Percentiles rank a stretch among this genome's conserved stretches.
Conservation (phyloP, 2,888 invertebrate genomes). For the Sthenelais limicola region DNA sequence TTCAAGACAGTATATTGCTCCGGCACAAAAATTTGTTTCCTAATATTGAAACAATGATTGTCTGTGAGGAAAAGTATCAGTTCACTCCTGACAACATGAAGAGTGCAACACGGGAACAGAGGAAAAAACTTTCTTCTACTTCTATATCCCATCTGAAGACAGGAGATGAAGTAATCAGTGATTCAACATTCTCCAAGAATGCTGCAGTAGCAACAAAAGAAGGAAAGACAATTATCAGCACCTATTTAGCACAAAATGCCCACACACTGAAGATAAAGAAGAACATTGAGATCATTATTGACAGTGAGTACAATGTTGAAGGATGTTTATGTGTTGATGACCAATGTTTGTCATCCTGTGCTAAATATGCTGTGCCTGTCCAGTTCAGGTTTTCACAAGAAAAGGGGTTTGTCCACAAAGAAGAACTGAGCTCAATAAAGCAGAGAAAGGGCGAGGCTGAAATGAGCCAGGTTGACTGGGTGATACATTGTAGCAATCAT, state of each 20-base stretch:
- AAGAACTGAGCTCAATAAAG: neutral
- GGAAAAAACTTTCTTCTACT: neutral
- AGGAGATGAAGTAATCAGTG: neutral
- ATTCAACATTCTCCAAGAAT: neutral
- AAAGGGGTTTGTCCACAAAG: neutral
- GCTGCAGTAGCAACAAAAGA: neutral
- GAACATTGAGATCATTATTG: neutral
- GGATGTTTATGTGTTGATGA: neutral
- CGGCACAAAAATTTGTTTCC: neutral
- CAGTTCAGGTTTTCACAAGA: neutral
- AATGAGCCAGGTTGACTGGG: conserved; percentile 11
- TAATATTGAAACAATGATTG: neutral
- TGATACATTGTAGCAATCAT: neutral
- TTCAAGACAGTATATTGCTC: neutral
- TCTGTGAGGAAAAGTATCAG: neutral
- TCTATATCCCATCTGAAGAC: neutral
- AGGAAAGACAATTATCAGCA: neutral
- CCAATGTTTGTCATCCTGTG: neutral
- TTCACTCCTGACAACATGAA: neutral
- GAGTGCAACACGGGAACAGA: neutral
- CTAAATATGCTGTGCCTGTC: neutral
- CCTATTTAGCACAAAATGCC: neutral
- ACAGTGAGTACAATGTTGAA: neutral
- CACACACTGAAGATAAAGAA: neutral
- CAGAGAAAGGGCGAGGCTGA: conserved; percentile 13